These are phyloP conservation scores for Peromyscus attwateri DNA, from an alignment of 2,797 vertebrate species.

Conservation along the genomic window DNA sequence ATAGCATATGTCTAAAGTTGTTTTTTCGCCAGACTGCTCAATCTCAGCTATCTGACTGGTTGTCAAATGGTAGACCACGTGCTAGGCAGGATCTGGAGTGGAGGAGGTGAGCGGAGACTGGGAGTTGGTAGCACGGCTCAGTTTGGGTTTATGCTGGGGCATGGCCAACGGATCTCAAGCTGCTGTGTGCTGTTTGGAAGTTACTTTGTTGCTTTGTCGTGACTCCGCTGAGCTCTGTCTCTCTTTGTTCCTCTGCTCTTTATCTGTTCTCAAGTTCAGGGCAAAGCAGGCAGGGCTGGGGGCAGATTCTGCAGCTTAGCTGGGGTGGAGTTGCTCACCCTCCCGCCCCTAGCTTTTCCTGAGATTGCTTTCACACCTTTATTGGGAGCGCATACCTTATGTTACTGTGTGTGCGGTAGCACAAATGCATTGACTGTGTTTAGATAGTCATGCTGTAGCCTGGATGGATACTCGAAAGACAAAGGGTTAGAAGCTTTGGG, in stretches of 20 bases:
- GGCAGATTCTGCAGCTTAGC: not conserved
- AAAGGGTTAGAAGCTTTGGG: not conserved
- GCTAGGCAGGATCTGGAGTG: not conserved
- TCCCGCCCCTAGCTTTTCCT: not conserved
- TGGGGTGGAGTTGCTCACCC: not conserved
- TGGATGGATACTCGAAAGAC: not conserved
- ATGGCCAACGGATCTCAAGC: not conserved
- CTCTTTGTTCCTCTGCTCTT: not conserved
- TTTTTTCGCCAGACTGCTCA: not conserved
- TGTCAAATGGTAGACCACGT: not conserved
- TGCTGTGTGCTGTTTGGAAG: not conserved
- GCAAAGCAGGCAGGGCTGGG: not conserved
- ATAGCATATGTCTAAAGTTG: not conserved
- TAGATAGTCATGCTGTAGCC: not conserved
- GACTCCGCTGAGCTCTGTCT: not conserved
- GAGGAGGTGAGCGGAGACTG: not conserved
- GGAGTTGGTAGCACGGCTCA: not conserved
- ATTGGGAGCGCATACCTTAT: not conserved
- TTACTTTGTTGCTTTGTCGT: not conserved
- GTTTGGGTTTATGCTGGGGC: not conserved
- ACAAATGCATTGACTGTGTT: not conserved
- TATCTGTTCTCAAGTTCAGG: not conserved
- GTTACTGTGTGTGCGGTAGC: not conserved
- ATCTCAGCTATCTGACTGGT: not conserved
- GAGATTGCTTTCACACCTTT: constrained; percentile 9